Conservation (phyloP, 2,797 vertebrate genomes). For the Perodicticus potto region DNA sequence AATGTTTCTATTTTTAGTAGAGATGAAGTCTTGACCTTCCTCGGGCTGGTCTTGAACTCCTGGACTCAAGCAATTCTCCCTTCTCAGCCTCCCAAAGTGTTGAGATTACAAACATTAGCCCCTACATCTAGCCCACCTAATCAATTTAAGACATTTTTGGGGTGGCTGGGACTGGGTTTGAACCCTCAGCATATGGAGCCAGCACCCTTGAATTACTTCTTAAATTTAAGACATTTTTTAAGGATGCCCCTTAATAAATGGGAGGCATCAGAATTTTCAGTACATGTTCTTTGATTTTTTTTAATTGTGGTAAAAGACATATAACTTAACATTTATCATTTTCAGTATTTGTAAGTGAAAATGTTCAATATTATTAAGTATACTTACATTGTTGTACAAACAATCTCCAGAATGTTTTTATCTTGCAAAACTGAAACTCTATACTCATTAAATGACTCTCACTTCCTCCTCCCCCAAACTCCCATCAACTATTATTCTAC, state of each 20-base stretch:
- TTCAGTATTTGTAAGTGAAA: background rate
- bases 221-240: background rate
- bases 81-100: too few species aligned
- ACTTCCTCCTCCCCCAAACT: background rate
- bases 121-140: too few species aligned
- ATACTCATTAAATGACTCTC: slow-evolving; percentile 1
- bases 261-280: background rate
- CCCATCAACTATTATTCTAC: slow-evolving; percentile 7
- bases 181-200: too few species aligned
- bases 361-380: background rate
- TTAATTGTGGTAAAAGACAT: background rate
- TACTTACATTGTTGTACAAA: slow-evolving; percentile 13
- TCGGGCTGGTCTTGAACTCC: too few species aligned
- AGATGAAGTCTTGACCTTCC: too few species aligned
- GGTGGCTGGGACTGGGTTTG: too few species aligned
- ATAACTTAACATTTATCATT: background rate
- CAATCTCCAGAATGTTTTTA: slow-evolving; percentile 19
- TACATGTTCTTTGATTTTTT: background rate
- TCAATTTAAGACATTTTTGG: background rate
- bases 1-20: too few species aligned
- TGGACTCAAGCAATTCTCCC: too few species aligned
- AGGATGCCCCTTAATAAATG: background rate
- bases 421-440: slow-evolving; percentile 53
- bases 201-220: too few species aligned
- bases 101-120: too few species aligned